Percentiles rank a stretch among this genome's conserved stretches.
Evolutionary conservation across 2,113 vertebrate species (phyloP).

Genomic region (Pyrgilauda ruficollis): DNA sequence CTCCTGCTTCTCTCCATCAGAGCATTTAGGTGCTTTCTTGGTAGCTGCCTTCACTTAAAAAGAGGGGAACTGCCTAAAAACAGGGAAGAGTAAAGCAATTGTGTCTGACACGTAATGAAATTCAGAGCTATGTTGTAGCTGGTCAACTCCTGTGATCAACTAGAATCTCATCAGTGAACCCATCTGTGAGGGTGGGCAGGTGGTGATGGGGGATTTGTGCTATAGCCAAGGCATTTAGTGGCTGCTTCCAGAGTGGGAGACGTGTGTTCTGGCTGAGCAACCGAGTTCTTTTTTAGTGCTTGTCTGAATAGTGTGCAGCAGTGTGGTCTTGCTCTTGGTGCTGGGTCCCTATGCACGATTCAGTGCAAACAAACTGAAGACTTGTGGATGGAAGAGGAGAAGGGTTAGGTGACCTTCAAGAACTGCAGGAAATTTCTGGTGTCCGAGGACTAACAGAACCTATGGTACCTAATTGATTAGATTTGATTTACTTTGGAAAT

Average conservation of each 20-base stretch:
- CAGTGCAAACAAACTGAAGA: neutral
- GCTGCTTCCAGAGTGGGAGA: neutral
- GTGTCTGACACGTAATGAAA: accelerated
- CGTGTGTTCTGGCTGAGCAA: neutral
- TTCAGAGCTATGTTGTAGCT: neutral
- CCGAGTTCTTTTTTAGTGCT: too few species aligned
- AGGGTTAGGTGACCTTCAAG: neutral
- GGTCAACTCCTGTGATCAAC: neutral
- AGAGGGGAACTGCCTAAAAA: neutral
- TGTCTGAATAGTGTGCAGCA: neutral
- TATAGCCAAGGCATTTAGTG: neutral
- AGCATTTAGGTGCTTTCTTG: neutral
- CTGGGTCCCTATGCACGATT: neutral
- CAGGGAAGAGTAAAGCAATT: neutral
- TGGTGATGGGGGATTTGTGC: neutral
- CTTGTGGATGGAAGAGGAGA: neutral
- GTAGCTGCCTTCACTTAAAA: neutral
- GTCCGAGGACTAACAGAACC: neutral
- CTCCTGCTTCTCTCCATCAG: neutral
- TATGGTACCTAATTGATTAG: neutral
- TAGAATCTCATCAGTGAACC: neutral
- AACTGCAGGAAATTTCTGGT: neutral
- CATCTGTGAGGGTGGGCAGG: neutral
- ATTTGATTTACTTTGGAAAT: constrained; percentile 5
- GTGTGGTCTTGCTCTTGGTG: neutral